Evolutionary conservation across 2,113 vertebrate species (phyloP).

Genomic region (Silurus meridionalis): DNA sequence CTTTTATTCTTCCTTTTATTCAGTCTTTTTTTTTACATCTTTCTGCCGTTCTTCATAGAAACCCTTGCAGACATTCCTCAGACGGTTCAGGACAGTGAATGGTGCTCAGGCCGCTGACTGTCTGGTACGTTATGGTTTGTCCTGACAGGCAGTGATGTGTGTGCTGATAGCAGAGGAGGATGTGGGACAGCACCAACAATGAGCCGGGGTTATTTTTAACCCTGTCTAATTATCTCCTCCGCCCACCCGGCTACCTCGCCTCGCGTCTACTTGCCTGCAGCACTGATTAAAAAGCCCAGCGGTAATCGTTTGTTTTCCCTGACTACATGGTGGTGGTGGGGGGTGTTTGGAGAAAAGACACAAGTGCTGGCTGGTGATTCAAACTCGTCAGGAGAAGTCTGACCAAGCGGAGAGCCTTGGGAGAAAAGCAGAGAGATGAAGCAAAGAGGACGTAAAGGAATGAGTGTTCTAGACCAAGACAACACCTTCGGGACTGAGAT

Average conservation of each 20-base stretch:
- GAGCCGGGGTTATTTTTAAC: slow-evolving; percentile 57
- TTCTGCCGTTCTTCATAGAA: too few species aligned
- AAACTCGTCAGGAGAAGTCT: slow-evolving; percentile 34
- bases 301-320: slow-evolving; percentile 59
- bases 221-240: slow-evolving; percentile 58
- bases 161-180: slow-evolving; percentile 45
- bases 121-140: slow-evolving; percentile 2
- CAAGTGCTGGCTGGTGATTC: slow-evolving; percentile 45
- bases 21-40: too few species aligned
- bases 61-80: too few species aligned
- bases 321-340: slow-evolving; percentile 16
- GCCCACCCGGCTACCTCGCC: slow-evolving; percentile 28
- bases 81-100: background rate
- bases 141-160: slow-evolving; percentile 20
- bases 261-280: slow-evolving; percentile 25
- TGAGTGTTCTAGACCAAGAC: background rate
- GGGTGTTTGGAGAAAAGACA: slow-evolving; percentile 22
- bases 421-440: background rate
- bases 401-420: background rate
- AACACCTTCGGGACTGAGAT: background rate
- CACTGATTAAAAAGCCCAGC: slow-evolving; percentile 57
- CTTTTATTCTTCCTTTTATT: too few species aligned
- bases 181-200: slow-evolving; percentile 54
- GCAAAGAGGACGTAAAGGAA: background rate
- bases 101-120: background rate